Percentiles rank a stretch among this genome's conserved stretches.
These are phyloP conservation scores for Eumerus sabulonum DNA, from an alignment of 2,888 invertebrate genomes.

Conservation along the genomic window DNA sequence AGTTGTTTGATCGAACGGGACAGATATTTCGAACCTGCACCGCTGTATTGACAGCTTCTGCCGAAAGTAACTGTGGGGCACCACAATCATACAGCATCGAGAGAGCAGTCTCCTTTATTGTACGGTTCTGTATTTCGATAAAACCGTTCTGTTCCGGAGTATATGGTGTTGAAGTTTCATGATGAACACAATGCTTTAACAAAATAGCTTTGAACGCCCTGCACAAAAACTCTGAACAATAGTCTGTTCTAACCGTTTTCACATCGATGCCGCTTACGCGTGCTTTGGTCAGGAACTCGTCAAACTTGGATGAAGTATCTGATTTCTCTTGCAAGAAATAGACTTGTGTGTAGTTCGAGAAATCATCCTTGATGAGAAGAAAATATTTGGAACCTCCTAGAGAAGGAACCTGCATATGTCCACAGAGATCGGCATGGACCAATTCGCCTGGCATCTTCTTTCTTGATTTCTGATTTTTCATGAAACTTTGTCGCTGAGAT, in stretches of 20 bases:
- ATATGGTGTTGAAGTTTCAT: slow-evolving; percentile 21
- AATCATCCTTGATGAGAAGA: slow-evolving; percentile 68
- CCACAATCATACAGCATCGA: slow-evolving; percentile 20
- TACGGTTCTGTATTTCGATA: slow-evolving; percentile 26
- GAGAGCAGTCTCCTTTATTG: slow-evolving; percentile 29
- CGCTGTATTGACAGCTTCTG: too few species aligned
- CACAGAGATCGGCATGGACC: slow-evolving; percentile 70
- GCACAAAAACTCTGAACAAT: not conserved
- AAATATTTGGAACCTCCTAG: slow-evolving; percentile 68
- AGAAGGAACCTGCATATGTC: slow-evolving; percentile 66
- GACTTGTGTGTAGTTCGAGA: slow-evolving; percentile 56
- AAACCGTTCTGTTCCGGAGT: slow-evolving; percentile 24
- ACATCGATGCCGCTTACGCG: not conserved
- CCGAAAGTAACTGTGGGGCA: slow-evolving; percentile 21
- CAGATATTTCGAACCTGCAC: too few species aligned
- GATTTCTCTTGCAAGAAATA: slow-evolving; percentile 68
- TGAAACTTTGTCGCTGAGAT: slow-evolving; percentile 63
- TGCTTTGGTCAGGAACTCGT: not conserved
- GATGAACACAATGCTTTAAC: slow-evolving; percentile 26
- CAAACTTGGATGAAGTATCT: slow-evolving; percentile 33
- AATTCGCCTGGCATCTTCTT: slow-evolving; percentile 48
- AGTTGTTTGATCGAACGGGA: slow-evolving; percentile 14
- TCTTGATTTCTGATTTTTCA: slow-evolving; percentile 32
- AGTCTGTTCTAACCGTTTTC: slow-evolving; percentile 8
- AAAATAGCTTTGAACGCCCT: slow-evolving; percentile 8